Conservation (phyloP, 2,888 invertebrate genomes). For the Drosophila limbata region DNA sequence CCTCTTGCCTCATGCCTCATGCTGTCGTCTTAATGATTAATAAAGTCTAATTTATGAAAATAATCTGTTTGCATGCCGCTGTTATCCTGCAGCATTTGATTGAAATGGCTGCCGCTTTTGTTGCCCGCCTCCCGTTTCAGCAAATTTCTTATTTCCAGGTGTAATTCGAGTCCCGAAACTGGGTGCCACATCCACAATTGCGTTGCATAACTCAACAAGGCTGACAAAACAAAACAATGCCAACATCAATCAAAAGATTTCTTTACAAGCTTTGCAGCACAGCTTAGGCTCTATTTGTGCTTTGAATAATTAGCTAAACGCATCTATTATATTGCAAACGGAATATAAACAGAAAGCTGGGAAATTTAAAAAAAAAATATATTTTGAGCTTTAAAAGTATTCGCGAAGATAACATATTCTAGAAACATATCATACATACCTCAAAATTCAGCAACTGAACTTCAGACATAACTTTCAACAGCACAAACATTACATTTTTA, state of each 20-base stretch:
- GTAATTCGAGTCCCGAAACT: slow-evolving; percentile 67
- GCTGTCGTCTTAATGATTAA: slow-evolving; percentile 83
- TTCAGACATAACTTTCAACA: neutral
- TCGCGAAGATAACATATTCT: no score
- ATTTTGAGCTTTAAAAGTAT: neutral
- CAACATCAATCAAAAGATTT: slow-evolving; percentile 82
- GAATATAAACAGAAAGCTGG: neutral
- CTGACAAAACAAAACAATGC: slow-evolving; percentile 82
- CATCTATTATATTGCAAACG: slow-evolving; percentile 40
- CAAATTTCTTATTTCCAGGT: slow-evolving; percentile 52
- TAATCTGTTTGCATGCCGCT: slow-evolving; percentile 77
- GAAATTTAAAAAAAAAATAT: neutral
- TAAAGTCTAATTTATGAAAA: slow-evolving; percentile 83
- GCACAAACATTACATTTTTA: slow-evolving; percentile 1
- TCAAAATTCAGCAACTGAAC: neutral
- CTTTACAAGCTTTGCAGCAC: slow-evolving; percentile 55
- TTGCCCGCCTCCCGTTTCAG: slow-evolving; percentile 17
- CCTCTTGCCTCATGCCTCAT: slow-evolving; percentile 27
- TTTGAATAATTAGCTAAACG: slow-evolving; percentile 72
- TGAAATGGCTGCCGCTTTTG: slow-evolving; percentile 47
- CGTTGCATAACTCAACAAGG: slow-evolving; percentile 54
- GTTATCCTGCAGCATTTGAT: slow-evolving; percentile 35
- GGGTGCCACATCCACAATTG: slow-evolving; percentile 37
- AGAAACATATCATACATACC: neutral
- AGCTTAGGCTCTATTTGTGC: slow-evolving; percentile 39